Evolutionary conservation across 2,888 invertebrate genomes (phyloP).

Genomic region (Carpatolechia fugitivella): DNA sequence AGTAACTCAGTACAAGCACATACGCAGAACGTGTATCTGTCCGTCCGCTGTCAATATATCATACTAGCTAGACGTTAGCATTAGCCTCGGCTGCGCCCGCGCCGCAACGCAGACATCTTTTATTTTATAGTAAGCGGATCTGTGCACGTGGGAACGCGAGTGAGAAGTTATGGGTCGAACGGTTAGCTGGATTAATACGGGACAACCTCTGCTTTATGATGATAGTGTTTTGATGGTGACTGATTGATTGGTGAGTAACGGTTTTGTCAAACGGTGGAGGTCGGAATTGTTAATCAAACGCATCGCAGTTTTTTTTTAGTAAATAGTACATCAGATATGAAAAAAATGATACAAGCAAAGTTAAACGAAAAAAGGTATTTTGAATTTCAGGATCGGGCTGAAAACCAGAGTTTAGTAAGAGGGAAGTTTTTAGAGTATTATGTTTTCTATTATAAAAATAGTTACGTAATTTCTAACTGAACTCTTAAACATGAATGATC

Average conservation of each 20-base stretch:
- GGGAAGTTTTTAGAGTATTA: too few species aligned
- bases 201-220: neutral
- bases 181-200: slow-evolving; percentile 1
- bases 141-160: slow-evolving; percentile 19
- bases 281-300: too few species aligned
- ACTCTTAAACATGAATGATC: too few species aligned
- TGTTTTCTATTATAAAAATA: too few species aligned
- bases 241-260: neutral
- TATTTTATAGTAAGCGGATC: slow-evolving; percentile 1
- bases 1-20: slow-evolving; percentile 41
- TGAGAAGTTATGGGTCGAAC: slow-evolving; percentile 2
- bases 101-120: slow-evolving; percentile 34
- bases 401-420: too few species aligned
- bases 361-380: too few species aligned
- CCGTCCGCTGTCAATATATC: slow-evolving; percentile 68
- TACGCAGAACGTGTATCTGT: slow-evolving; percentile 40
- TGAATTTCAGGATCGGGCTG: too few species aligned
- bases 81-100: slow-evolving; percentile 45
- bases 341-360: too few species aligned
- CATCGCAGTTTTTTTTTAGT: too few species aligned
- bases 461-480: too few species aligned
- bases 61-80: slow-evolving; percentile 63
- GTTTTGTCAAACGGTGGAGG: too few species aligned
- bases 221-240: neutral
- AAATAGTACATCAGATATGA: too few species aligned